Conservation (phyloP, 2,888 invertebrate genomes). For the Achlya flavicornis region DNA sequence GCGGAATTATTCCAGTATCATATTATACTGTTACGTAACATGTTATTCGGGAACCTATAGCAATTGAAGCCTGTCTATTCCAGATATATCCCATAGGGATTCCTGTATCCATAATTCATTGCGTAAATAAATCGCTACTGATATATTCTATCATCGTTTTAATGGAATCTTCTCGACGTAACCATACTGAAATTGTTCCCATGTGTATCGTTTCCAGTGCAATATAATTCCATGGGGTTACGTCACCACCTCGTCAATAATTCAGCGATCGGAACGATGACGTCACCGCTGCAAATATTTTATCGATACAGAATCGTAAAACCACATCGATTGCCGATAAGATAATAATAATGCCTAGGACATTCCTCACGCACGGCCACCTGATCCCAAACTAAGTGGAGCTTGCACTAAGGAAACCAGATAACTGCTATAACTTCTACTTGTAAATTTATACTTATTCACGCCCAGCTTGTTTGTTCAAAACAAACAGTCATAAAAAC, state of each 20-base stretch:
- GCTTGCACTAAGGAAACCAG: too few species aligned
- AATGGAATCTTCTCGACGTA: not conserved
- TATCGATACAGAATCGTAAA: slow-evolving; percentile 32
- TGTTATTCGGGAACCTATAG: not conserved
- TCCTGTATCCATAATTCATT: not conserved
- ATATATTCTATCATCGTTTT: not conserved
- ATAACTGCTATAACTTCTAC: too few species aligned
- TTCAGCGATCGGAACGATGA: slow-evolving; percentile 26
- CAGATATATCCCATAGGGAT: not conserved
- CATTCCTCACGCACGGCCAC: too few species aligned
- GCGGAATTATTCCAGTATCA: not conserved
- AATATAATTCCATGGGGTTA: slow-evolving; percentile 25
- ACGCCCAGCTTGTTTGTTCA: too few species aligned
- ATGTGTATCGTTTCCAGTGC: slow-evolving; percentile 17
- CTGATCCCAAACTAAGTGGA: too few species aligned
- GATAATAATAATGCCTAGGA: not conserved
- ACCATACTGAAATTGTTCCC: not conserved
- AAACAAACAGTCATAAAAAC: too few species aligned
- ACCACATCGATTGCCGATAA: slow-evolving; percentile 14
- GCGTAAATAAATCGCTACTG: not conserved
- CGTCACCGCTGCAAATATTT: slow-evolving; percentile 40
- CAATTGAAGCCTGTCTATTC: not conserved
- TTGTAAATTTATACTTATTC: too few species aligned
- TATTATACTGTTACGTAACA: not conserved
- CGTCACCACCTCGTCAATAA: slow-evolving; percentile 32